Base-by-base conservation (phyloP, 2,888 invertebrate species). In the Ormyrus labotus region DNA sequence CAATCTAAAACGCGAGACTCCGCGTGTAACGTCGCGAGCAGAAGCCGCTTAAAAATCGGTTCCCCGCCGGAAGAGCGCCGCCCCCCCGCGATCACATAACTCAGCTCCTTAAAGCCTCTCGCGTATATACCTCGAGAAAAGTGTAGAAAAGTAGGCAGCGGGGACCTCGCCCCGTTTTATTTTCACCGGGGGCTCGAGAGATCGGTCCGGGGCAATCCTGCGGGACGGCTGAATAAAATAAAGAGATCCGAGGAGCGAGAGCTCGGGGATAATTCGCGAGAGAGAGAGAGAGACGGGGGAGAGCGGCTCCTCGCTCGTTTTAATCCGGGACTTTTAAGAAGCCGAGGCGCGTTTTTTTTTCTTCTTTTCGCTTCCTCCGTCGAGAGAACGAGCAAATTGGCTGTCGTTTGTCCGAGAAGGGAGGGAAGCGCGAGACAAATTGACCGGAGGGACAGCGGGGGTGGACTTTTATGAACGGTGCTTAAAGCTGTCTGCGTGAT, bases 311-410 rank as follows among this genome's bases (percentile, higher is more conserved):
- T 83, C 84, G 84, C 85, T 87, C 86, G 86, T 87, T 89, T 88
- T 88, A 88, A 89, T 89, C 88, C 85, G 13, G 84, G 87, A 87
- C 87, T 89, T 89, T 89, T 86, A 87, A 88, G 85, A 86, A 89
- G 86, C 86, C 86, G 82, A 34, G 34, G 34, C 34, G 34, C 34
- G 34, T 34, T 64, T 58, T 63, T 69, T 50, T 58, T 75, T 7
- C 5, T 45, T 60, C 47, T 53, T 13, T 65, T 60, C 19, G 58
- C n/a, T 57, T 69, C 47, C 34, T 65, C 13, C 53, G 11, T 6
- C 11, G 34, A 34, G 34, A 34, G 34, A 34, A 1, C 80, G 82
- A 77, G 85, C 83, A 89, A 89, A 89, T 89, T 89, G 88, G 87
- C 89, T 85, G 86, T 89, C 89, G 87, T 89, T 89, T 89, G 88